Conservation (phyloP, 2,797 vertebrate species). For the Nyctibius grandis region DNA sequence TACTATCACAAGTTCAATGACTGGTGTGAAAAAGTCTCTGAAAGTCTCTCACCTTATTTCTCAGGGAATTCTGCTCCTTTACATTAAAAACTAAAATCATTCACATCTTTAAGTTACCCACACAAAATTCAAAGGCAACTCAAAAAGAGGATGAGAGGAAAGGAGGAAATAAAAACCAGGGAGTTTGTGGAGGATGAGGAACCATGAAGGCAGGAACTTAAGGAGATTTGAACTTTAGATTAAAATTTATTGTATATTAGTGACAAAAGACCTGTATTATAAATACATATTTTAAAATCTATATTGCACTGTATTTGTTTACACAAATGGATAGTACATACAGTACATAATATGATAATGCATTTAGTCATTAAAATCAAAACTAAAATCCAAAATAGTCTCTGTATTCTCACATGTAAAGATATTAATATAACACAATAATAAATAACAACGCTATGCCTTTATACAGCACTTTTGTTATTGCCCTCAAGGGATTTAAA, state of each 20-base stretch:
- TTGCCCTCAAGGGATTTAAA: background rate
- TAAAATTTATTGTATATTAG: background rate
- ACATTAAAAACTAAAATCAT: background rate
- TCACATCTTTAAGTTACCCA: background rate
- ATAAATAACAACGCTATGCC: background rate
- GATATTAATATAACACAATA: background rate
- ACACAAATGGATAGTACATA: background rate
- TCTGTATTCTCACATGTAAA: background rate
- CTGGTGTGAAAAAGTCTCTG: background rate
- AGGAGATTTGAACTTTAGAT: background rate
- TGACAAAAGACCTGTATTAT: background rate
- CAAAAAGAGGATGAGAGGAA: background rate
- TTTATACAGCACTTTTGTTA: background rate
- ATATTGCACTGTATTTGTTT: background rate
- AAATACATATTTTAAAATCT: background rate
- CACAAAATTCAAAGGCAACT: background rate
- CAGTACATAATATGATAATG: background rate
- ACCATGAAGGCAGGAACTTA: background rate
- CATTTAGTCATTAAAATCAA: background rate
- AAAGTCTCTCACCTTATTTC: background rate
- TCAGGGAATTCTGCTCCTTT: background rate
- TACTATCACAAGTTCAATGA: background rate
- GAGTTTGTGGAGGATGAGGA: background rate
- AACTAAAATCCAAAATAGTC: background rate
- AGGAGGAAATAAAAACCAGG: background rate